These are phyloP conservation scores for Drosophila biarmipes DNA, from an alignment of 1,140 invertebrate genomes.

Conservation along the genomic window DNA sequence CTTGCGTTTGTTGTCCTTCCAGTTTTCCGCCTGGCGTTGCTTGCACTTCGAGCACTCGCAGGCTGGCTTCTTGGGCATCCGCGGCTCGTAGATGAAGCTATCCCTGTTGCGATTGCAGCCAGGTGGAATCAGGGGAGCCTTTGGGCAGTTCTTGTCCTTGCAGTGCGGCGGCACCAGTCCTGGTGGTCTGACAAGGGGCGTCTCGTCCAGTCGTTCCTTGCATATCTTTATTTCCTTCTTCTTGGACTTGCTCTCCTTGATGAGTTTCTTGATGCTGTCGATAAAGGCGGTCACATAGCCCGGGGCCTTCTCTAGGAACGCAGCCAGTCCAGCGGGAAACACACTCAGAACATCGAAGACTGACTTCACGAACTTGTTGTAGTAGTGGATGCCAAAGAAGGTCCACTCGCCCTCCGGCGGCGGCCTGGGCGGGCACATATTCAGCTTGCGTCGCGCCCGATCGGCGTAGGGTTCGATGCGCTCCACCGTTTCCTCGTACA, in stretches of 20 bases:
- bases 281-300: constrained; percentile 1
- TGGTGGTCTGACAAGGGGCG: constrained; percentile 23
- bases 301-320: constrained; percentile 22
- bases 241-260: constrained; percentile 1
- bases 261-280: not conserved
- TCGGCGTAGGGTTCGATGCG: constrained; percentile 30
- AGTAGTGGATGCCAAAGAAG: constrained; percentile 54
- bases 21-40: constrained; percentile 28
- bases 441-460: constrained; percentile 26
- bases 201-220: constrained; percentile 48
- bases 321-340: constrained; percentile 24
- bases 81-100: constrained; percentile 35
- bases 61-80: constrained; percentile 8
- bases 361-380: constrained; percentile 50
- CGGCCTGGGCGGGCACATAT: constrained; percentile 42
- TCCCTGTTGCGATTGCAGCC: constrained; percentile 1
- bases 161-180: constrained; percentile 37
- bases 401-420: constrained; percentile 50
- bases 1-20: constrained; percentile 44
- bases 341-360: constrained; percentile 37
- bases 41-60: constrained; percentile 51
- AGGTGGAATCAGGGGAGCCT: constrained; percentile 1
- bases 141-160: constrained; percentile 24
- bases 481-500: constrained; percentile 23
- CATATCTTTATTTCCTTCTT: constrained; percentile 26